These are phyloP conservation scores for Cephalotes varians DNA, from an alignment of 2,888 invertebrate genomes.

Conservation along the genomic window DNA sequence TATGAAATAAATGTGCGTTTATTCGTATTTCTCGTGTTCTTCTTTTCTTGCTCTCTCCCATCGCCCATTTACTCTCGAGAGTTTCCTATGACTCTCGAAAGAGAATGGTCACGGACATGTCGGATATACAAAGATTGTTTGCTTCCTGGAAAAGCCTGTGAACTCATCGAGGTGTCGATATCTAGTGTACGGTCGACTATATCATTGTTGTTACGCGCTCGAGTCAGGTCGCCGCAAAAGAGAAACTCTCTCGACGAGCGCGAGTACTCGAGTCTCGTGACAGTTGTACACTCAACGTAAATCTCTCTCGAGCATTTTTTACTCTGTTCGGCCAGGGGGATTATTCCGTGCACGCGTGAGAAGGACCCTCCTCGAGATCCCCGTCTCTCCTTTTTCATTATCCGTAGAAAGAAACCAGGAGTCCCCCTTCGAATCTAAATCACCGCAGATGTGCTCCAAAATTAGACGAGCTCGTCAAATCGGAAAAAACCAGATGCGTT, in stretches of 20 bases:
- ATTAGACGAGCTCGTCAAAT: constrained; percentile 74
- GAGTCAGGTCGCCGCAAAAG: constrained; percentile 35
- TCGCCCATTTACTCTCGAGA: constrained; percentile 44
- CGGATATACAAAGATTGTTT: constrained; percentile 61
- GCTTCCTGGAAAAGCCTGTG: constrained; percentile 32
- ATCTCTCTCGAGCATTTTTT: constrained; percentile 71
- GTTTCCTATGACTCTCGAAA: constrained; percentile 48
- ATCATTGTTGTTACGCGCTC: constrained; percentile 55
- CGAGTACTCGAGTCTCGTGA: constrained; percentile 59
- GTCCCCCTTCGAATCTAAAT: constrained; percentile 64
- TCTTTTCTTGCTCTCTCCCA: neutral
- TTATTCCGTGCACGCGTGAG: constrained; percentile 75
- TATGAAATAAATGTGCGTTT: constrained; percentile 43
- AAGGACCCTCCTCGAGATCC: constrained; percentile 60
- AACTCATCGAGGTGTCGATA: constrained; percentile 27
- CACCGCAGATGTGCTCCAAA: constrained; percentile 76
- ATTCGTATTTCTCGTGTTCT: neutral
- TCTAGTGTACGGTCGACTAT: constrained; percentile 20
- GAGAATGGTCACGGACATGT: constrained; percentile 37
- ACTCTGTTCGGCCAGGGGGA: constrained; percentile 66
- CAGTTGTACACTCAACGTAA: constrained; percentile 69
- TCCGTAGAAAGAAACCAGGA: constrained; percentile 63
- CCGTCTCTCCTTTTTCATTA: constrained; percentile 72
- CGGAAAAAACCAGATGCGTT: constrained; percentile 73
- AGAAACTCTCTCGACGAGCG: constrained; percentile 19